phyloP scores from a whole-genome alignment of 1,140 invertebrate genomes.

The Chrysoperla carnea region DNA sequence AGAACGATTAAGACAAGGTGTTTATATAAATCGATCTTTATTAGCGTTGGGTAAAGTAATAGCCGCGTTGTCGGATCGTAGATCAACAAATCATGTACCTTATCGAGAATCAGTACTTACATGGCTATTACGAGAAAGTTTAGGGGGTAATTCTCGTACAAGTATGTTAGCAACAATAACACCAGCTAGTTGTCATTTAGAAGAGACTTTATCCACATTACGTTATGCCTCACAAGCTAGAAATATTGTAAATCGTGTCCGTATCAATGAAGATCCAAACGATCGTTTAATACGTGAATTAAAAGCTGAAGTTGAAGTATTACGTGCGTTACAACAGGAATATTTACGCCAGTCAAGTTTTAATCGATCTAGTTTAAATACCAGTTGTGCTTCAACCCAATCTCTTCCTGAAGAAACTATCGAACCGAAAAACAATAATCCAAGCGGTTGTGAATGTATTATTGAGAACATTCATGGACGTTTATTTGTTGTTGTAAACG shows the following conservation, averaged over 20 bases:
- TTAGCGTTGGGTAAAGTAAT: conserved; percentile 76
- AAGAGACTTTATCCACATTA: conserved; percentile 69
- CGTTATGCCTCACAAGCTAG: conserved; percentile 77
- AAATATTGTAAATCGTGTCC: conserved; percentile 66
- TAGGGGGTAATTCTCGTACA: conserved; percentile 45
- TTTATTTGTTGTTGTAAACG: no score
- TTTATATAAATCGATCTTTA: conserved; percentile 60
- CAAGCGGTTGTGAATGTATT: no score
- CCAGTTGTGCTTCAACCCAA: no score
- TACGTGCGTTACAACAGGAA: conserved; percentile 34
- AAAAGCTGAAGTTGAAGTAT: conserved; percentile 45
- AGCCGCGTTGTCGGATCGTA: conserved; percentile 23
- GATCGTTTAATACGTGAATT: conserved; percentile 40
- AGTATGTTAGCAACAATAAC: conserved; percentile 56
- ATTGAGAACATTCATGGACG: no score
- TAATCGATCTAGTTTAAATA: no score
- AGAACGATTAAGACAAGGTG: conserved; percentile 59
- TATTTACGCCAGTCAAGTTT: conserved; percentile 15
- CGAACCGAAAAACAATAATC: no score
- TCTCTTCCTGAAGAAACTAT: no score
- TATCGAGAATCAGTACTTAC: conserved; percentile 98
- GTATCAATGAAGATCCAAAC: conserved; percentile 64
- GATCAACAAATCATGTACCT: conserved; percentile 52
- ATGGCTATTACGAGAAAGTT: conserved; percentile 65
- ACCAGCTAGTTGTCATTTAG: conserved; percentile 56